These are phyloP conservation scores for Protobothrops flavoviridis DNA, from an alignment of 2,113 vertebrate species.

Conservation along the genomic window DNA sequence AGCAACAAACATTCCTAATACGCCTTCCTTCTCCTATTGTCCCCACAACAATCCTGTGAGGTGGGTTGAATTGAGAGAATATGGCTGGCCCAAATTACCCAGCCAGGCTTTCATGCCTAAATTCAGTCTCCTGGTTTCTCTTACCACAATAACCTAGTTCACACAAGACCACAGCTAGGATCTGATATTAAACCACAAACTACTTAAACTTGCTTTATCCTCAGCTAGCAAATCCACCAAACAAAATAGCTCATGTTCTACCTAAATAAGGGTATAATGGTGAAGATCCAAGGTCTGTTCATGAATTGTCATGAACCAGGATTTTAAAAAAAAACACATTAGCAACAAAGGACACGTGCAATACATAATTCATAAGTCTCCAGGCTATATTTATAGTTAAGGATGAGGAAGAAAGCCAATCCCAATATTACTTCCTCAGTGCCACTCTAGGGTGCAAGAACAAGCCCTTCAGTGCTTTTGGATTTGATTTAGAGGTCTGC, in stretches of 20 bases:
- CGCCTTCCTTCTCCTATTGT: not conserved
- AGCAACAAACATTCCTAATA: not conserved
- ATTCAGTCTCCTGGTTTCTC: not conserved
- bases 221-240: not conserved
- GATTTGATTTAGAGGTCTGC: not conserved
- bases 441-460: not conserved
- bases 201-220: not conserved
- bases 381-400: not conserved
- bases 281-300: not conserved
- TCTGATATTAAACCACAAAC: not conserved
- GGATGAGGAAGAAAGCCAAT: not conserved
- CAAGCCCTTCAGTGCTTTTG: not conserved
- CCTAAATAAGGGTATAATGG: not conserved
- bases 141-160: not conserved
- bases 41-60: not conserved
- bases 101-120: not conserved
- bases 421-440: not conserved
- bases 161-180: not conserved
- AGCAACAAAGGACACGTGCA: not conserved
- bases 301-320: not conserved
- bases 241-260: not conserved
- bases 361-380: not conserved
- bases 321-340: not conserved
- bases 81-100: not conserved
- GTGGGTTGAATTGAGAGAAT: not conserved